Evolutionary conservation across 2,113 vertebrate genomes (phyloP).

Genomic region (Bujurquina vittata): DNA sequence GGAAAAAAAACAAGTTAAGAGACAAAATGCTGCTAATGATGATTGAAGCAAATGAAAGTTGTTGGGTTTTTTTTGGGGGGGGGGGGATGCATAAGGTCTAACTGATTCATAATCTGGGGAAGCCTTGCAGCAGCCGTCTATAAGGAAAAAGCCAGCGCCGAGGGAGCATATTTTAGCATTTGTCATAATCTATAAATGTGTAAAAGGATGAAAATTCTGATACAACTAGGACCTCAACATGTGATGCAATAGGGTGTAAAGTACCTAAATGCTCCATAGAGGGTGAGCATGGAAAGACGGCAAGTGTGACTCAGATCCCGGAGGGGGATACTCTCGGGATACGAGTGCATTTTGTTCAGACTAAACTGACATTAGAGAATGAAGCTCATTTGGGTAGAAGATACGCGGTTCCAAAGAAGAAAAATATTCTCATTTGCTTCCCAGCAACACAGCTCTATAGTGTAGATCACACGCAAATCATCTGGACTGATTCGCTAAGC

Average conservation of each 20-base stretch:
- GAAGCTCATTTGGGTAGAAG: conserved; percentile 41
- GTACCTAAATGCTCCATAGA: conserved; percentile 15
- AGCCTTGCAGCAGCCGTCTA: neutral
- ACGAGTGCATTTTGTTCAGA: conserved; percentile 30
- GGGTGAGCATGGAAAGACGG: conserved; percentile 24
- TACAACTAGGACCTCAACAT: conserved; percentile 6
- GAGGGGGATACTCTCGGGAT: conserved; percentile 12
- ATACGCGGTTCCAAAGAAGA: neutral
- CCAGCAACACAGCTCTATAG: neutral
- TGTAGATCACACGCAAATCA: conserved; percentile 18
- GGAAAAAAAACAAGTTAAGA: neutral
- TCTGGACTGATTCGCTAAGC: neutral
- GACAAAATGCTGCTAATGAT: conserved; percentile 16
- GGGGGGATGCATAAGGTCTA: neutral
- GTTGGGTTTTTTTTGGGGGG: neutral
- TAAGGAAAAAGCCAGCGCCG: neutral
- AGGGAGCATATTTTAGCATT: conserved; percentile 3
- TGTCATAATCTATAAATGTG: conserved; percentile 24
- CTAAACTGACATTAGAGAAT: conserved; percentile 32
- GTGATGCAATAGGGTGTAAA: conserved; percentile 37
- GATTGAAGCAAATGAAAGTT: neutral
- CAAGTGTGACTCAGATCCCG: conserved; percentile 28
- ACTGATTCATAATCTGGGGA: conserved; percentile 1
- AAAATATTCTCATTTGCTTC: neutral
- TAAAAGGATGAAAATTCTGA: conserved; percentile 15